phyloP scores from a whole-genome alignment of 1,140 invertebrate genomes.

The Danaus melanippus region DNA sequence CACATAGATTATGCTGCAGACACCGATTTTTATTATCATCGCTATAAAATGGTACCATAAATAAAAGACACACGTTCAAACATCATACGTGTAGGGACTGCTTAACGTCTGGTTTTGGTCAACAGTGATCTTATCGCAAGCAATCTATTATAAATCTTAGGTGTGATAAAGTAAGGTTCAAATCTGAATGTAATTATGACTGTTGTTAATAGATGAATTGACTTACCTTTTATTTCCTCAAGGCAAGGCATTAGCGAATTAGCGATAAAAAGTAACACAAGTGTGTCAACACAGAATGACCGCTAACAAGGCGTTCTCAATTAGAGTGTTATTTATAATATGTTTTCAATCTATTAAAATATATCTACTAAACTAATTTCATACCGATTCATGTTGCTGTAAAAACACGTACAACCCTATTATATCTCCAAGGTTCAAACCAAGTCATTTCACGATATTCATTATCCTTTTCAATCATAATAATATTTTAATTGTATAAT shows the following conservation, averaged over 20 bases:
- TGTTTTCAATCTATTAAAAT: no score
- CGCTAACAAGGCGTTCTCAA: constrained; percentile 3
- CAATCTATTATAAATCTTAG: constrained; percentile 4
- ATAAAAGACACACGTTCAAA: constrained; percentile 15
- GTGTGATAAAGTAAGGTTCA: constrained; percentile 2
- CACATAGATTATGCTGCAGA: background rate
- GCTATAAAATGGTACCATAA: constrained; percentile 16
- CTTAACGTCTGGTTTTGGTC: constrained; percentile 14
- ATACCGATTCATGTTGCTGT: no score
- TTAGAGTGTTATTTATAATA: no score
- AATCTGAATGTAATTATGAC: background rate
- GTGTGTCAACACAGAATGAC: constrained; percentile 7
- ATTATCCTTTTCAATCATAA: no score
- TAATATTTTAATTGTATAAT: no score
- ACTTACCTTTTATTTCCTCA: constrained; percentile 17
- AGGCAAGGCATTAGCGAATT: constrained; percentile 15
- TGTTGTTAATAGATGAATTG: constrained; percentile 10
- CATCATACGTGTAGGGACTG: constrained; percentile 15
- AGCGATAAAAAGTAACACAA: constrained; percentile 14
- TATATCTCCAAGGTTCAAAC: no score
- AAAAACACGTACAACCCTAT: no score
- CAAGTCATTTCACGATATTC: no score
- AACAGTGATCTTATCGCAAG: background rate
- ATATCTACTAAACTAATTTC: no score
- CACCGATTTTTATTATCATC: constrained; percentile 11